phyloP scores from a whole-genome alignment of 2,797 vertebrate species.

The Sorex maritimensis region DNA sequence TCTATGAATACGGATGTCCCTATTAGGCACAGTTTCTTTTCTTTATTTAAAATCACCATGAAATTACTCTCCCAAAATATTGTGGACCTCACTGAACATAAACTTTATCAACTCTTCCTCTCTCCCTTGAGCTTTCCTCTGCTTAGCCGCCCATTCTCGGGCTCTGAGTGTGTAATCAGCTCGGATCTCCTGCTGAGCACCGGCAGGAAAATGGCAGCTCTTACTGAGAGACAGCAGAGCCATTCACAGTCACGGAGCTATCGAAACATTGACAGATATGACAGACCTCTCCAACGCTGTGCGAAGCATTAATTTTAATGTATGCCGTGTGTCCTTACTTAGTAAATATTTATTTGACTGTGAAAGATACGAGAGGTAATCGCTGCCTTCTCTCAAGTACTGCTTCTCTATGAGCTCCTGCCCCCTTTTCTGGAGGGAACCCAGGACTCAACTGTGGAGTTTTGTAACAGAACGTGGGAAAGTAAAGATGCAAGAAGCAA shows the following conservation, averaged over 20 bases:
- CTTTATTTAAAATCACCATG: conserved; percentile 79
- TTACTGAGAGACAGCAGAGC: conserved; percentile 81
- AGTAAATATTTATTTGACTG: conserved; percentile 89
- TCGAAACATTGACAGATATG: conserved; percentile 86
- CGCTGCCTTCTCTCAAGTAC: conserved; percentile 73
- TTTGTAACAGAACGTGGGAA: conserved; percentile 43
- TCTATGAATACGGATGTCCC: conserved; percentile 59
- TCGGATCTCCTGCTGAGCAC: conserved; percentile 62
- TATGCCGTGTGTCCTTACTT: conserved; percentile 87
- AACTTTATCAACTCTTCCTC: conserved; percentile 63
- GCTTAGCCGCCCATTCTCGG: conserved; percentile 69
- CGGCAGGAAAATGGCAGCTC: conserved; percentile 78
- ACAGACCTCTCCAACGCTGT: conserved; percentile 86
- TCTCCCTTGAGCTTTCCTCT: conserved; percentile 76
- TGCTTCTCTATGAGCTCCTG: conserved; percentile 37
- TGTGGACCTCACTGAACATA: conserved; percentile 57
- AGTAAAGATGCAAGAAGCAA: conserved; percentile 53
- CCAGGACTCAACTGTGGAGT: conserved; percentile 44
- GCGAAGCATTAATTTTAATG: conserved; percentile 88
- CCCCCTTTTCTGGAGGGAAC: conserved; percentile 44
- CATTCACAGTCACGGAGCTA: conserved; percentile 72
- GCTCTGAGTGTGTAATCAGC: conserved; percentile 70
- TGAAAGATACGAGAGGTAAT: conserved; percentile 81
- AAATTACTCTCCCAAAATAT: conserved; percentile 74
- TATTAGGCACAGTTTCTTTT: conserved; percentile 60